Conservation (phyloP, 1,140 invertebrate genomes). For the Cydia pomonella region DNA sequence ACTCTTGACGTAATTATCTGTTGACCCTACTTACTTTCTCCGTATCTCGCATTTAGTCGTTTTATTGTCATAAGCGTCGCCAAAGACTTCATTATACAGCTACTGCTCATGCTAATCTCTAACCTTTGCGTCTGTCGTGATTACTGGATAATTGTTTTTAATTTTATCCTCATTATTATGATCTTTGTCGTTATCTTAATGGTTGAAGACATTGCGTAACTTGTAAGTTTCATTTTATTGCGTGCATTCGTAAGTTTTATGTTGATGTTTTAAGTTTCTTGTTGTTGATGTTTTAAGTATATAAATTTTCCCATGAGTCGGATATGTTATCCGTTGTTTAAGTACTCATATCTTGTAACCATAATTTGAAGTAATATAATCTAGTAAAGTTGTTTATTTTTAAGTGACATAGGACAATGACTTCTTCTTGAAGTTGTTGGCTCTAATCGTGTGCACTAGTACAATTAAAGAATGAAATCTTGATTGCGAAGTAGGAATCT, state of each 20-base stretch:
- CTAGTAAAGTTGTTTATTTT: background rate
- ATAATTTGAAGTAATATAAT: no score
- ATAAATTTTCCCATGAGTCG: no score
- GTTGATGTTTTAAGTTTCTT: no score
- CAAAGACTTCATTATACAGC: constrained; percentile 44
- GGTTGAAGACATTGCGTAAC: constrained; percentile 34
- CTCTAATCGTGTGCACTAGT: background rate
- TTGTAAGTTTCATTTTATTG: background rate
- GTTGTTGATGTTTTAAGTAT: no score
- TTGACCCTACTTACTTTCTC: constrained; percentile 57
- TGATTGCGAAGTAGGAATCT: constrained; percentile 15
- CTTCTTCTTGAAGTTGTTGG: background rate
- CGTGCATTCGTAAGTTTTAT: no score
- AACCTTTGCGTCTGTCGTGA: constrained; percentile 47
- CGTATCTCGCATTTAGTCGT: constrained; percentile 43
- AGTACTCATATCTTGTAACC: no score
- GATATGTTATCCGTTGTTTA: no score
- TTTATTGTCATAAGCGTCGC: constrained; percentile 44
- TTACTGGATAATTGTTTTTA: constrained; percentile 43
- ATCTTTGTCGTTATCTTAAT: constrained; percentile 42
- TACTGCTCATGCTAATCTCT: constrained; percentile 37
- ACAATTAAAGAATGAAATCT: constrained; percentile 21
- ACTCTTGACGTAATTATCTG: constrained; percentile 37
- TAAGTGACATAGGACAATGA: background rate
- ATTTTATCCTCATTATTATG: constrained; percentile 43